Conservation (phyloP, 2,113 vertebrate genomes). For the Anas platyrhynchos region DNA sequence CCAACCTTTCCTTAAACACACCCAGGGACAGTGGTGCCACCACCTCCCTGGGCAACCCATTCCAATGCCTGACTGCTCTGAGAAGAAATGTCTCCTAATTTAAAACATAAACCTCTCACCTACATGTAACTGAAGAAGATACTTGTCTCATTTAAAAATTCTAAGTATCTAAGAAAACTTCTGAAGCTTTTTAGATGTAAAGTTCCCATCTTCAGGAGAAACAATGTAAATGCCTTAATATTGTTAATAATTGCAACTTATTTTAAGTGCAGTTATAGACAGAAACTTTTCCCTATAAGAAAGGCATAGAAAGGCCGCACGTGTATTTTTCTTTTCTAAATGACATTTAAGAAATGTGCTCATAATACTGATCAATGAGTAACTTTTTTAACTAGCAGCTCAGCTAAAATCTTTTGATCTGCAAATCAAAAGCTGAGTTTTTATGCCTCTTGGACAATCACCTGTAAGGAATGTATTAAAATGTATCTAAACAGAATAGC, state of each 20-base stretch:
- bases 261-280: background rate
- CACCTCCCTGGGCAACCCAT: no score
- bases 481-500: background rate
- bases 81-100: no score
- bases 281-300: background rate
- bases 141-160: background rate
- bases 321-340: background rate
- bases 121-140: background rate
- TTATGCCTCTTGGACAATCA: background rate
- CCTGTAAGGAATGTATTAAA: background rate
- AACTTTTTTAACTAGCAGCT: background rate
- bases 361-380: background rate
- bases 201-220: background rate
- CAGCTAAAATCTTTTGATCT: background rate
- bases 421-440: background rate
- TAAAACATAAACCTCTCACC: background rate
- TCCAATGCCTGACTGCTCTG: no score
- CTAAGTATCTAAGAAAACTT: background rate
- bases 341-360: background rate
- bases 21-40: no score
- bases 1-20: no score
- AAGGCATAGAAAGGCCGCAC: accelerated
- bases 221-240: background rate
- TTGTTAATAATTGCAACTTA: background rate
- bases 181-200: background rate